Conservation (phyloP, 2,888 invertebrate species). For the Sphaerophoria rueppellii region DNA sequence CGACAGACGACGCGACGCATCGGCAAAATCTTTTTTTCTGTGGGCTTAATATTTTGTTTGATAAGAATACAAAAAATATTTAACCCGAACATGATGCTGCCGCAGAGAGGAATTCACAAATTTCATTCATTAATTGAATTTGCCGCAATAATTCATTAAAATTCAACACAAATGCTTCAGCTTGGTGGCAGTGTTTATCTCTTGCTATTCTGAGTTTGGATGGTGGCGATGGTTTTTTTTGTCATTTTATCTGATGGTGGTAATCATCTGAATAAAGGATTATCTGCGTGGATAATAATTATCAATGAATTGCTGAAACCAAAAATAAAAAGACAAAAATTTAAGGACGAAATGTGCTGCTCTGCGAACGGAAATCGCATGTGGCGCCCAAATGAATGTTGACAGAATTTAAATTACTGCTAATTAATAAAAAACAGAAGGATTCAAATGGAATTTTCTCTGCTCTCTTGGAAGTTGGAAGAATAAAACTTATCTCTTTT, state of each 20-base stretch:
- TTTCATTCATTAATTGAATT: slow-evolving; percentile 73
- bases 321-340: slow-evolving; percentile 6
- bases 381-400: slow-evolving; percentile 71
- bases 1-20: slow-evolving; percentile 3
- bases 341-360: slow-evolving; percentile 34
- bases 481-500: slow-evolving; percentile 33
- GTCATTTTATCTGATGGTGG: slow-evolving; percentile 40
- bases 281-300: slow-evolving; percentile 67
- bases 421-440: slow-evolving; percentile 64
- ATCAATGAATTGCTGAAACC: slow-evolving; percentile 57
- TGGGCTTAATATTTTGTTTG: slow-evolving; percentile 12
- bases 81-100: slow-evolving; percentile 52
- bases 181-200: slow-evolving; percentile 30
- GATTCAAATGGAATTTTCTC: slow-evolving; percentile 52
- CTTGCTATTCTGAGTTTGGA: not conserved
- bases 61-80: slow-evolving; percentile 47
- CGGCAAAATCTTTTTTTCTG: slow-evolving; percentile 35
- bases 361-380: slow-evolving; percentile 61
- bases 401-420: slow-evolving; percentile 70
- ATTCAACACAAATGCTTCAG: slow-evolving; percentile 66
- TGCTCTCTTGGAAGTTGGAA: not conserved
- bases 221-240: slow-evolving; percentile 24
- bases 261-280: slow-evolving; percentile 67
- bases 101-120: slow-evolving; percentile 64
- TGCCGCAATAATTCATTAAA: slow-evolving; percentile 73